Base-by-base conservation (phyloP, 35 echinoderm and acorn worm species). In the Eucidaris tribuloides region DNA sequence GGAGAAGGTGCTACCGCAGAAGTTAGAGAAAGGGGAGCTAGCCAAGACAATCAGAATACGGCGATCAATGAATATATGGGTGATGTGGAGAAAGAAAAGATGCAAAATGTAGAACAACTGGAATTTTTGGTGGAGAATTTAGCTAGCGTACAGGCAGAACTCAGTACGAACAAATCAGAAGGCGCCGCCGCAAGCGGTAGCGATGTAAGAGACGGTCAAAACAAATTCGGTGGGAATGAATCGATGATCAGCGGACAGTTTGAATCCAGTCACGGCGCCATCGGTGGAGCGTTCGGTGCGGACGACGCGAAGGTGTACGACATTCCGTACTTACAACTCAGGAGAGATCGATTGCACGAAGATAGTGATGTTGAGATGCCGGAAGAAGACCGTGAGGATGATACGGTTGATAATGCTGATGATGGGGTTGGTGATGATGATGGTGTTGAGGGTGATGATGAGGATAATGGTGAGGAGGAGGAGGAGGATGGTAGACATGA, bases 301-400 rank as follows among this genome's bases (percentile, higher is more conserved):
- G 45, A 39, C 39, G 68, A 39, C 68, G 19, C 9, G 35, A 78
- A 66, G 11, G 31, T 1, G 1, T 7, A 78, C 43, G 36, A 81
- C 31, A 52, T 44, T 22, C 68, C 46, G 35, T 45, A 76, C 22
- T 77, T 71, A 19, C 39, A 60, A 11, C 82, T 59, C 6, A 44
- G 83, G 37, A 33, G 41, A 11, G 33, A 38, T 7, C n/a, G n/a
- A n/a, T n/a, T n/a, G n/a, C 77, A 81, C 58, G 82, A 91, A 30
- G 89, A 91, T 50, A 85, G 82, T 33, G 89, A 91, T 54, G 83
- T 91, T 3, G 89, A 91, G 83, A 91, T 91, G 91, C 79, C 59
- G 44, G 86, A 89, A 58, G 81, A 62, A 24, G 34, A 86, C 20
- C 25, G 45, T 20, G 80, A 83, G 32, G 89, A 33, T 14, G 89